Percentiles rank a stretch among this genome's conserved stretches.
Conservation (phyloP, 2,797 vertebrate species). For the Molothrus ater region DNA sequence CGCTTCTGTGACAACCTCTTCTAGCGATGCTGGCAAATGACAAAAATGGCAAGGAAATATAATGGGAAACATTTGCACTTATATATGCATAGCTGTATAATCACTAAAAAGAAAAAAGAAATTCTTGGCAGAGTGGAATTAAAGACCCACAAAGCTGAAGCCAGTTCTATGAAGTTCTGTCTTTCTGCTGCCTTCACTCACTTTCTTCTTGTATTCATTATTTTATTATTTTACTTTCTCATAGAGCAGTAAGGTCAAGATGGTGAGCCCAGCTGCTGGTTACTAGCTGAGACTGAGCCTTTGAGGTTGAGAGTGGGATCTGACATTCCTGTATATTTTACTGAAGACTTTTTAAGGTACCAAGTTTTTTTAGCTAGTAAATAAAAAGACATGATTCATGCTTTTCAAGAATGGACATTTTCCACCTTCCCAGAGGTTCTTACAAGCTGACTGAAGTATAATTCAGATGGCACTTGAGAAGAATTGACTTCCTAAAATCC, state of each 20-base stretch:
- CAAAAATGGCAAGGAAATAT: neutral
- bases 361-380: neutral
- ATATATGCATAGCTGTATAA: neutral
- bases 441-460: neutral
- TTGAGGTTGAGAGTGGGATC: neutral
- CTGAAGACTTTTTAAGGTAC: neutral
- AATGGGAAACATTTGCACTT: neutral
- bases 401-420: neutral
- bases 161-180: neutral
- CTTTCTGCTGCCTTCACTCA: neutral
- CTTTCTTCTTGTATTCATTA: neutral
- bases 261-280: neutral
- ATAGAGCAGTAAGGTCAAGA: neutral
- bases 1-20: neutral
- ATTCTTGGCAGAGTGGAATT: neutral
- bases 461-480: neutral
- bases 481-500: slow-evolving; percentile 1
- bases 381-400: neutral
- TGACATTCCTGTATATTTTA: neutral
- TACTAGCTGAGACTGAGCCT: neutral
- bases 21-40: neutral
- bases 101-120: neutral
- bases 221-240: neutral
- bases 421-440: neutral
- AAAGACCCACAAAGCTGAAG: neutral